Percentiles rank a stretch among this genome's conserved stretches.
Evolutionary conservation across 2,888 invertebrate species (phyloP).

Genomic region (Callimorpha dominula): DNA sequence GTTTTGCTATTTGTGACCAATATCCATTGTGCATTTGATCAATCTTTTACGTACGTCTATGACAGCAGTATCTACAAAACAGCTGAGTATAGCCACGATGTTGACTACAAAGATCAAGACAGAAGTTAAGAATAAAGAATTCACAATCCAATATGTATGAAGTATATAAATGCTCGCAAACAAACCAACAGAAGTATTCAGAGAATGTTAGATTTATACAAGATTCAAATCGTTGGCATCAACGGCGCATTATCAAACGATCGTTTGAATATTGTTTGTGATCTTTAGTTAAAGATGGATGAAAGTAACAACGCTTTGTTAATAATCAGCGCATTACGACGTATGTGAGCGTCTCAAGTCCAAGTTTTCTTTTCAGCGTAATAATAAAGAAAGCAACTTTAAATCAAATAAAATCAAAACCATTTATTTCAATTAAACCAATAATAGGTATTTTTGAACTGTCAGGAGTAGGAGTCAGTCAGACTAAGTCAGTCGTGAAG

Average conservation of each 20-base stretch:
- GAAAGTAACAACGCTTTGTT: not conserved
- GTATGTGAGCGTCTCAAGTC: too few relatives aligned
- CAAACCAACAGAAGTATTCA: conserved; percentile 47
- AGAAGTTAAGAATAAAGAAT: conserved; percentile 10
- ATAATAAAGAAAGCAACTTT: too few relatives aligned
- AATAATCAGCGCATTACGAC: not conserved
- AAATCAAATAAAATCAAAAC: too few relatives aligned
- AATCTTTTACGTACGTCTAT: not conserved
- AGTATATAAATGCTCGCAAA: conserved; percentile 42
- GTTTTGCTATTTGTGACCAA: too few relatives aligned
- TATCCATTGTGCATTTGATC: too few relatives aligned
- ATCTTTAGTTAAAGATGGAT: not conserved
- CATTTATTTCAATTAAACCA: too few relatives aligned
- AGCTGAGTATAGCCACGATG: not conserved
- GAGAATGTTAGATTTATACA: conserved; percentile 49
- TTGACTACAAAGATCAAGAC: not conserved
- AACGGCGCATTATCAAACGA: conserved; percentile 49
- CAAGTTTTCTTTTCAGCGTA: too few relatives aligned
- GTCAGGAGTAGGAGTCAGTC: too few relatives aligned
- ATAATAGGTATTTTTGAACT: too few relatives aligned
- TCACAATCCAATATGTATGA: conserved; percentile 36
- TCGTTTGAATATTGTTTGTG: conserved; percentile 24
- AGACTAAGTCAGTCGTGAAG: too few relatives aligned
- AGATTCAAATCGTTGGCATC: conserved; percentile 59
- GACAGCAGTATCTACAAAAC: not conserved